A percentile compares a stretch with the other conserved stretches of the same genome.
Conservation (phyloP, 2,888 invertebrate species). For the Lampropteryx suffumata region DNA sequence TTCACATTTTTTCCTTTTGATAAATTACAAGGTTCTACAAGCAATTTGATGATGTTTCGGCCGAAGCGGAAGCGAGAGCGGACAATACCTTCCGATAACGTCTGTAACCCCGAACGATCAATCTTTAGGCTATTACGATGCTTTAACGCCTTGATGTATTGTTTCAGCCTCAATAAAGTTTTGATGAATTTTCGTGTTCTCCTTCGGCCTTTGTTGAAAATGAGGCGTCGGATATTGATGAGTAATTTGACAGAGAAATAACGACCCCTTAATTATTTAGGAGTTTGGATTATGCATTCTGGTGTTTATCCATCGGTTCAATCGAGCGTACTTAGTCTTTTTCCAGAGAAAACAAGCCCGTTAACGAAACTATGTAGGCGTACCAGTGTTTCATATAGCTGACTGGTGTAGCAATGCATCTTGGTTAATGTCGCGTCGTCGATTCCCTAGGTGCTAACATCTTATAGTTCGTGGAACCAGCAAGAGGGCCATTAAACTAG, state of each 20-base stretch:
- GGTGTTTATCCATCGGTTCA: no score
- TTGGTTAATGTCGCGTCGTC: constrained; percentile 10
- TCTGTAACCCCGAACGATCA: constrained; percentile 72
- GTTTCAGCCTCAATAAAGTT: constrained; percentile 81
- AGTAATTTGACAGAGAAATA: constrained; percentile 72
- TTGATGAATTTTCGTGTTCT: constrained; percentile 80
- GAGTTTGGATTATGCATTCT: constrained; percentile 28
- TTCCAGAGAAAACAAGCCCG: no score
- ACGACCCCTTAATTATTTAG: constrained; percentile 64
- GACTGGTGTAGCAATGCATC: constrained; percentile 18
- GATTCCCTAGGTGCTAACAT: constrained; percentile 10
- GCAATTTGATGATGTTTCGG: background rate
- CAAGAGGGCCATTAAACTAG: constrained; percentile 10
- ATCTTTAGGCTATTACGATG: constrained; percentile 79
- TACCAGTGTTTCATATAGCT: constrained; percentile 4
- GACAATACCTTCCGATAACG: constrained; percentile 68
- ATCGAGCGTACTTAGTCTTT: no score
- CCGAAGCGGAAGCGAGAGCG: constrained; percentile 39
- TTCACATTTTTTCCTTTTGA: background rate
- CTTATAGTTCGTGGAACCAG: constrained; percentile 4
- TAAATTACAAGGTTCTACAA: constrained; percentile 4
- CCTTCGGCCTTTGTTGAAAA: constrained; percentile 69
- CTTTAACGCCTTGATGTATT: constrained; percentile 81
- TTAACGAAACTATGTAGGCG: no score
- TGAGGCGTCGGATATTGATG: constrained; percentile 74